phyloP scores from a whole-genome alignment of 2,113 vertebrate species.

The Psephotus haematonotus region DNA sequence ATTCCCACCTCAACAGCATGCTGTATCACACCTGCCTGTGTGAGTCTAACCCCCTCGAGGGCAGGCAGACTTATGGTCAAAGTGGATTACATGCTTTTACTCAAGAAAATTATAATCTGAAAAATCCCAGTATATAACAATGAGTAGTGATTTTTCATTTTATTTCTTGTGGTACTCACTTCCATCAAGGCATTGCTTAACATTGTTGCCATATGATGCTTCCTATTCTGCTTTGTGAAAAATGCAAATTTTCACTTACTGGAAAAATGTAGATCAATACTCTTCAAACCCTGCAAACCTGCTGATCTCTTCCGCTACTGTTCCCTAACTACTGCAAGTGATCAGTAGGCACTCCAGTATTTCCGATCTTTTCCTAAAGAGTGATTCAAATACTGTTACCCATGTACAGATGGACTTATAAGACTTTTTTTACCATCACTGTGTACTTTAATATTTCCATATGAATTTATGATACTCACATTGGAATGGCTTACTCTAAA shows the following conservation, averaged over 20 bases:
- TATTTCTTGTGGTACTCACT: background rate
- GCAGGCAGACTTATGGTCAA: background rate
- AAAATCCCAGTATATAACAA: background rate
- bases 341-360: background rate
- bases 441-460: background rate
- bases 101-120: background rate
- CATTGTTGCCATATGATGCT: background rate
- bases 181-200: background rate
- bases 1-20: rapidly evolving
- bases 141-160: background rate
- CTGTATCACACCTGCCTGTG: too few relatives aligned
- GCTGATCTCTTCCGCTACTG: background rate
- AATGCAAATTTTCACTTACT: background rate
- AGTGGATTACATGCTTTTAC: background rate
- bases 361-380: background rate
- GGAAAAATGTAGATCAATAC: background rate
- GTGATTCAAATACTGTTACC: background rate
- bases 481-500: background rate
- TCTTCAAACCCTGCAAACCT: background rate
- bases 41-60: background rate
- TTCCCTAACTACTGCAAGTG: background rate
- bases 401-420: background rate
- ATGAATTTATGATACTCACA: background rate
- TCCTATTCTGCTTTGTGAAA: background rate
- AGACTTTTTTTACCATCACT: background rate